These are phyloP conservation scores for Orthosia cruda DNA, from an alignment of 2,888 invertebrate genomes.

Conservation along the genomic window DNA sequence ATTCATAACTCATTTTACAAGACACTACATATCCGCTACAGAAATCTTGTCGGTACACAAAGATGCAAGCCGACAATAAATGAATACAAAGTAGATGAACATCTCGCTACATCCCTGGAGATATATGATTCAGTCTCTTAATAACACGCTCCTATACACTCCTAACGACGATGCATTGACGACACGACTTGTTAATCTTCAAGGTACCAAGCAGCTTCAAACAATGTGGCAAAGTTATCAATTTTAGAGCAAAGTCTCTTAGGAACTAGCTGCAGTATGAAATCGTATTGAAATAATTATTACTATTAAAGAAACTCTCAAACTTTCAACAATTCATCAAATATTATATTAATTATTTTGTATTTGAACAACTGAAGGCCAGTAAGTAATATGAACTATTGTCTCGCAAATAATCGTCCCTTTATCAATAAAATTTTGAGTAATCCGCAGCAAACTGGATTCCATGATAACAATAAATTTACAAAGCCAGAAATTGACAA, in stretches of 20 bases:
- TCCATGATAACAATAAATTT: slow-evolving; percentile 19
- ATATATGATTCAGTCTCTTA: slow-evolving; percentile 23
- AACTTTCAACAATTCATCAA: slow-evolving; percentile 13
- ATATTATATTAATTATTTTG: slow-evolving; percentile 30
- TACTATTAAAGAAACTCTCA: background rate
- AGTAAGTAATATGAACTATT: slow-evolving; percentile 13
- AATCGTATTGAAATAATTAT: slow-evolving; percentile 16
- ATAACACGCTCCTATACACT: slow-evolving; percentile 37
- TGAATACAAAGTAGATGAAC: slow-evolving; percentile 53
- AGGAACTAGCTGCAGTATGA: slow-evolving; percentile 6
- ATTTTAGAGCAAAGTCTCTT: slow-evolving; percentile 36
- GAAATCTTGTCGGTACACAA: slow-evolving; percentile 38
- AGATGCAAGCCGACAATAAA: slow-evolving; percentile 32
- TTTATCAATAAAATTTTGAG: slow-evolving; percentile 33
- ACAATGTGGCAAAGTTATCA: slow-evolving; percentile 44
- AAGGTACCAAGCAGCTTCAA: slow-evolving; percentile 20
- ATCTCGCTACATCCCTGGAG: slow-evolving; percentile 6
- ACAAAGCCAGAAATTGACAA: slow-evolving; percentile 15
- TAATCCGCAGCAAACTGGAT: slow-evolving; percentile 10
- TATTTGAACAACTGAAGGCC: slow-evolving; percentile 23
- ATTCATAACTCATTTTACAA: background rate
- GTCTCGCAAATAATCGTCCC: slow-evolving; percentile 12
- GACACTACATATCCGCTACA: slow-evolving; percentile 16
- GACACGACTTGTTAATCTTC: slow-evolving; percentile 42
- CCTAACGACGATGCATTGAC: slow-evolving; percentile 48